These are phyloP conservation scores for Galaxea fascicularis DNA, from an alignment of 92 coral and sea anemone species.

Conservation along the genomic window DNA sequence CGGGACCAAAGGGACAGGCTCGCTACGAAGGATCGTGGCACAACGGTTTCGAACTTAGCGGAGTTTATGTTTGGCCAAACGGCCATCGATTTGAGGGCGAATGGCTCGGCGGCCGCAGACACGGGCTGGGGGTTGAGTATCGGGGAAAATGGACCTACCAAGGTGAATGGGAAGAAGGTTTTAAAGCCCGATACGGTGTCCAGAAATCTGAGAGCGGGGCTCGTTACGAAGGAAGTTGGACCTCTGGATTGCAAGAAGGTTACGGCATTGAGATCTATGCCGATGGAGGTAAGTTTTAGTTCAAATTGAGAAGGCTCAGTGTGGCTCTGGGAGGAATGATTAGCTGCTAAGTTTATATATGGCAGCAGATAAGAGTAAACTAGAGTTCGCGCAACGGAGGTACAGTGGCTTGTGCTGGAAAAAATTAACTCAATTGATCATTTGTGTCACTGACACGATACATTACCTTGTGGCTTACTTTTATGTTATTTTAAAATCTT, in stretches of 20 bases:
- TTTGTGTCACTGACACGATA: slow-evolving; percentile 48
- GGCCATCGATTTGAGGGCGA: slow-evolving; percentile 90
- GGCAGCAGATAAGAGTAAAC: slow-evolving; percentile 8
- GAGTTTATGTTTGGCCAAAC: slow-evolving; percentile 95
- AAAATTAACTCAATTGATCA: slow-evolving; percentile 42
- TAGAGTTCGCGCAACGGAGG: not conserved
- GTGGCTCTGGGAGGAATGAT: not conserved
- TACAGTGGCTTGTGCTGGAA: not conserved
- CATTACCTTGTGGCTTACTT: slow-evolving; percentile 3
- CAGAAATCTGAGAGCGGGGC: slow-evolving; percentile 90
- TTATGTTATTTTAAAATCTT: not conserved
- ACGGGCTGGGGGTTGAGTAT: slow-evolving; percentile 87
- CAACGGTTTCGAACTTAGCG: slow-evolving; percentile 89
- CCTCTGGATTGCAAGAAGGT: slow-evolving; percentile 92
- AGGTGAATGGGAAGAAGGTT: slow-evolving; percentile 95
- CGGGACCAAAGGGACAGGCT: slow-evolving; percentile 97
- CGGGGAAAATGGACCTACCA: slow-evolving; percentile 93
- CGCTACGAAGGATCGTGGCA: slow-evolving; percentile 91
- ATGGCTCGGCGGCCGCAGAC: slow-evolving; percentile 85
- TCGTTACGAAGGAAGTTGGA: slow-evolving; percentile 92
- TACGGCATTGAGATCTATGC: slow-evolving; percentile 89
- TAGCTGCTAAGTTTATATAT: not conserved
- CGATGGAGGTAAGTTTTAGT: slow-evolving; percentile 79
- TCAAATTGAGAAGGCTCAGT: not conserved
- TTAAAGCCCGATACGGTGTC: slow-evolving; percentile 88